A percentile compares a stretch with the other conserved stretches of the same genome.
phyloP scores from a whole-genome alignment of 2,888 invertebrate species.

The Didymodactylos carnosus region DNA sequence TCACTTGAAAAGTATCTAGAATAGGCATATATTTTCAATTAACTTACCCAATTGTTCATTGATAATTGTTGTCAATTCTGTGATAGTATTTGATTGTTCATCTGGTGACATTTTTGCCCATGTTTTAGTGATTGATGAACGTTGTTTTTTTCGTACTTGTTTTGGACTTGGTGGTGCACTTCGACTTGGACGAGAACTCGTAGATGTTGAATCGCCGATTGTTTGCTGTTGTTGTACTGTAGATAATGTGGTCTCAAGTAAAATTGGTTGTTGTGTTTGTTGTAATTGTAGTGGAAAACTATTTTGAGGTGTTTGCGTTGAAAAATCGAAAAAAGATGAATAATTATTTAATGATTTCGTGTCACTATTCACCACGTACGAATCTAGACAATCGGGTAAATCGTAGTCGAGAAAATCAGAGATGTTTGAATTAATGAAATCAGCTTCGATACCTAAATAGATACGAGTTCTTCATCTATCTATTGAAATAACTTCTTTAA shows the following conservation, averaged over 20 bases:
- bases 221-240: too few relatives aligned
- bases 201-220: too few relatives aligned
- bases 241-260: not conserved
- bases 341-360: not conserved
- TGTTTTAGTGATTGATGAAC: not conserved
- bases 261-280: not conserved
- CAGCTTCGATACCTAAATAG: not conserved
- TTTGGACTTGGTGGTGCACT: conserved; percentile 9
- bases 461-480: too few relatives aligned
- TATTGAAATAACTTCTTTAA: too few relatives aligned
- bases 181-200: too few relatives aligned
- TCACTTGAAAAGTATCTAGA: too few relatives aligned
- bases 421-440: not conserved
- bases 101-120: conserved; percentile 21
- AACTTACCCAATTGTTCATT: conserved; percentile 21
- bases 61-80: conserved; percentile 24
- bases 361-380: not conserved
- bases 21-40: too few relatives aligned
- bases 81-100: conserved; percentile 22
- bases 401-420: conserved; percentile 1
- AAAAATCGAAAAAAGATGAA: not conserved
- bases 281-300: not conserved
- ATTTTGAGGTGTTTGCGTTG: not conserved
- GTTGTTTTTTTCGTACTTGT: not conserved
- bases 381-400: not conserved